Evolutionary conservation across 2,888 invertebrate species (phyloP), one percentile per base, ranked within the genome.

Genomic region (Polyommatus iphigenia): DNA sequence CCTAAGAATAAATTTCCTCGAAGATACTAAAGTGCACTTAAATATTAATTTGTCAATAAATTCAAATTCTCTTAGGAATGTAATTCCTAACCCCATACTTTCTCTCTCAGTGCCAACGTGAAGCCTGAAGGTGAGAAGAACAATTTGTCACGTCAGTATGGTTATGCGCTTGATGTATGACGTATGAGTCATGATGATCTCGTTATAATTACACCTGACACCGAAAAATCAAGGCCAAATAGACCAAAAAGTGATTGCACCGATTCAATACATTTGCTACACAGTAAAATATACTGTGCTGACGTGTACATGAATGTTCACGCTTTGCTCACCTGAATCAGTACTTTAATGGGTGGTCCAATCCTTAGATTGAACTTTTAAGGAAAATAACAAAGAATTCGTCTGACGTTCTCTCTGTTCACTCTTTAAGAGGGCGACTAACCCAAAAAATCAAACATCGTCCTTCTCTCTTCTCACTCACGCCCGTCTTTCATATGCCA

Each of bases 121-220:
- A 41, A 46, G 13, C 46, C 10, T 73, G 73, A 73, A 73, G 73
- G 73, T 50, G 73, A 73, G 73, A 50, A 73, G 50, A 4, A 18
- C 67, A 41, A 77, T 77, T 77, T 46, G 76, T 77, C 76, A 77
- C 8, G 67, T 62, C 76, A 24, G 57, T 67, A 46, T 77, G 67
- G 41, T 77, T 67, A 73, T 73, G 73, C 50, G 10, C 10, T 46
- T 20, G 18, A 13, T 10, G 62, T 62, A 73, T 73, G 50, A 73
- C 29, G 50, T 73, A 50, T 73, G 73, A 50, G 13, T 46, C 73
- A 36, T n/a, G 71, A n/a, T 13, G 41, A 36, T 72, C 72, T 41
- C 4, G 24, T 72, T n/a, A n/a, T 72, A 72, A 41, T 72, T 72
- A 71, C n/a, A 36, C n/a, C 71, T 41, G n/a, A 29, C 67, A 67